phyloP scores from a whole-genome alignment of 1,140 invertebrate species.

The Temnothorax curvispinosus region DNA sequence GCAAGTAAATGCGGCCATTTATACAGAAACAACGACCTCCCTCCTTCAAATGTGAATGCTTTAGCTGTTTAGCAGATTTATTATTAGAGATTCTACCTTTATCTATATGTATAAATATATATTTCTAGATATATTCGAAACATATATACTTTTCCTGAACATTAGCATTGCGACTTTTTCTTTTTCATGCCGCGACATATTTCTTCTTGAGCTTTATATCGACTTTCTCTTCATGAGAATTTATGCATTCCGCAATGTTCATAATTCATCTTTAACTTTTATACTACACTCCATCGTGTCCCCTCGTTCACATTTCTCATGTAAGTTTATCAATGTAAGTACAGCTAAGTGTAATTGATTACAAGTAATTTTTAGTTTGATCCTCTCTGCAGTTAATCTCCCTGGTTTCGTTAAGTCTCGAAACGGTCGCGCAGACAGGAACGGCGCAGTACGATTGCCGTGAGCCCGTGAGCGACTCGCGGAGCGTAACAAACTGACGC shows the following conservation, averaged over 20 bases:
- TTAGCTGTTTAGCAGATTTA: no score
- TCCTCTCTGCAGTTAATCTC: neutral
- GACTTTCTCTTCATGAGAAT: constrained; percentile 2
- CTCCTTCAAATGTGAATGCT: neutral
- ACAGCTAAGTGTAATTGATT: neutral
- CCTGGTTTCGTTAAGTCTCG: neutral
- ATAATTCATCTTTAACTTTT: neutral
- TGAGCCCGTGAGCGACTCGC: constrained; percentile 80
- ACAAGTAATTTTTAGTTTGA: neutral
- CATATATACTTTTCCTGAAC: neutral
- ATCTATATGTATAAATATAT: neutral
- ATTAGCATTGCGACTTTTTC: neutral
- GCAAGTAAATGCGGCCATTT: neutral
- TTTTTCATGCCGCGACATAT: neutral
- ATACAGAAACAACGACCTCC: neutral
- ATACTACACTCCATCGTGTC: neutral
- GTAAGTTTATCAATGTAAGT: neutral
- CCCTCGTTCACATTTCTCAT: neutral
- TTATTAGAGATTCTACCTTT: neutral
- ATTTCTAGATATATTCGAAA: neutral
- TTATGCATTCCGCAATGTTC: neutral
- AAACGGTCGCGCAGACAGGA: constrained; percentile 10
- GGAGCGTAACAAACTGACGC: constrained; percentile 85
- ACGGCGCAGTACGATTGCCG: constrained; percentile 52
- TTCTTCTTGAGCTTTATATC: neutral